Evolutionary conservation across 1,140 invertebrate genomes (phyloP).

Genomic region (Anoplolepis gracilipes): DNA sequence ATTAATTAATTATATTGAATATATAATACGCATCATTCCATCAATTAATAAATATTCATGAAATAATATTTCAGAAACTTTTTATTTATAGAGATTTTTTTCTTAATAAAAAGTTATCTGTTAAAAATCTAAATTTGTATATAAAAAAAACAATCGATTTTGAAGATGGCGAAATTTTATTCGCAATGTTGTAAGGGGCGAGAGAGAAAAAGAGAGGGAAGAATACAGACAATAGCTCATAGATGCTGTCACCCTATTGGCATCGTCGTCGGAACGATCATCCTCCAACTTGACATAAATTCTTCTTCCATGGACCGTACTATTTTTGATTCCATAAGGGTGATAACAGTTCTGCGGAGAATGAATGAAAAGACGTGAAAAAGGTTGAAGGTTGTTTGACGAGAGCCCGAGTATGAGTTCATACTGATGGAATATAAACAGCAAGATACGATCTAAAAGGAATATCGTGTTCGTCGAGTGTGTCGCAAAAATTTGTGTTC

Average conservation of each 20-base stretch:
- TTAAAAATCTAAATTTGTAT: background rate
- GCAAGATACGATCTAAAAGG: background rate
- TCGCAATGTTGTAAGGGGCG: background rate
- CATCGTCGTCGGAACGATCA: constrained; percentile 63
- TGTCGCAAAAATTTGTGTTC: background rate
- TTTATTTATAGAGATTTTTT: background rate
- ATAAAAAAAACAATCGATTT: background rate
- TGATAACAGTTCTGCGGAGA: background rate
- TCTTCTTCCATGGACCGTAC: constrained; percentile 73
- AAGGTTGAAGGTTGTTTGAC: background rate
- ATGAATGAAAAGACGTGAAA: background rate
- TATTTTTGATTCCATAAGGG: constrained; percentile 76
- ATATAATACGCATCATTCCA: background rate
- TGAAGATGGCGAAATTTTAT: background rate
- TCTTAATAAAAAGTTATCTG: background rate
- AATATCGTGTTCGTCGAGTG: background rate
- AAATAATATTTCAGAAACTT: background rate
- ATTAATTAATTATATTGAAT: too few species aligned
- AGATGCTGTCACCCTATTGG: constrained; percentile 44
- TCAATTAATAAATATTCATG: background rate
- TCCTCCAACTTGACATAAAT: constrained; percentile 81
- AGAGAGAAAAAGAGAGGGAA: background rate
- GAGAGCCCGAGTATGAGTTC: background rate
- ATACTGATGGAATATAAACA: constrained; percentile 25
- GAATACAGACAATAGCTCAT: constrained; percentile 59